Conservation (phyloP, 2,797 vertebrate genomes). For the Lagorchestes hirsutus region DNA sequence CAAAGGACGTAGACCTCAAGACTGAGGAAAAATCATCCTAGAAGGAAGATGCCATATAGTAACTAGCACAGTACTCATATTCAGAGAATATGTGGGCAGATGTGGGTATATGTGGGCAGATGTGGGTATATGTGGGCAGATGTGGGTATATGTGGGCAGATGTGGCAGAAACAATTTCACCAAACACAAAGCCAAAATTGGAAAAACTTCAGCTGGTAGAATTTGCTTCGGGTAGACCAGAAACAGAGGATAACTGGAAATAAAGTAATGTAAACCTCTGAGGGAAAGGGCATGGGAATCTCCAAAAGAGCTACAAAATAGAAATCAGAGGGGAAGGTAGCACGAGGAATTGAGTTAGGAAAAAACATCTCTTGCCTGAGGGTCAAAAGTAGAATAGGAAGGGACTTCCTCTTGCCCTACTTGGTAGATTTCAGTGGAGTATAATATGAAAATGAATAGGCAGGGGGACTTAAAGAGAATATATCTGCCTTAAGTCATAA, state of each 20-base stretch:
- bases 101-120: background rate
- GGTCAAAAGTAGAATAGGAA: background rate
- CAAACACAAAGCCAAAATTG: background rate
- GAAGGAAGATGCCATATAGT: background rate
- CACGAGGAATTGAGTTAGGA: background rate
- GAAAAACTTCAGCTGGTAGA: background rate
- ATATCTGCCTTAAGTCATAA: background rate
- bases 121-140: too few species aligned
- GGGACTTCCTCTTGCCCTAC: background rate
- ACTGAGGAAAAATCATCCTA: background rate
- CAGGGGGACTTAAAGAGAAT: background rate
- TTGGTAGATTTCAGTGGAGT: background rate
- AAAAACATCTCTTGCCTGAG: background rate
- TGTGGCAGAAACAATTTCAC: background rate
- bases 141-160: background rate
- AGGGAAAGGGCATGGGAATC: background rate
- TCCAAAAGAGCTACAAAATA: background rate
- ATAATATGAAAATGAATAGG: background rate
- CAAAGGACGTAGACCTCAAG: background rate
- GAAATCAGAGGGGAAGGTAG: background rate
- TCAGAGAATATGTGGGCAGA: background rate
- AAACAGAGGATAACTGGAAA: background rate
- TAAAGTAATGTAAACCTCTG: background rate
- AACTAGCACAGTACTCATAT: background rate
- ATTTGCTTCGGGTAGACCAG: background rate